These are phyloP conservation scores for Acrocephalus arundinaceus DNA, from an alignment of 2,113 vertebrate species.

Conservation along the genomic window DNA sequence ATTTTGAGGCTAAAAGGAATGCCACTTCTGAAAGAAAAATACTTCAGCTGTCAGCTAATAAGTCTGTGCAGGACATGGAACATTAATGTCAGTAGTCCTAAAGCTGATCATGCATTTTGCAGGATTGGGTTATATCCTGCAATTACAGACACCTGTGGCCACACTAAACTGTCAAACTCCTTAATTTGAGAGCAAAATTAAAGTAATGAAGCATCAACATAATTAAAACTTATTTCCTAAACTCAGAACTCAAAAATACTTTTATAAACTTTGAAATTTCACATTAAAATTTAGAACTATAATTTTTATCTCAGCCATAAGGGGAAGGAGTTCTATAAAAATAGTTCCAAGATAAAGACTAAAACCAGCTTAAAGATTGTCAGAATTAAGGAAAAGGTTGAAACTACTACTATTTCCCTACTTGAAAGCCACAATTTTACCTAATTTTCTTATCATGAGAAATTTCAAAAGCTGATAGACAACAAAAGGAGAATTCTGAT, in stretches of 20 bases:
- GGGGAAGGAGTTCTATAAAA: not conserved
- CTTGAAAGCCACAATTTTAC: not conserved
- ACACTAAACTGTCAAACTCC: not conserved
- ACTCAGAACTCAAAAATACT: not conserved
- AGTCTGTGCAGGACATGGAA: not conserved
- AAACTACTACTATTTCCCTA: not conserved
- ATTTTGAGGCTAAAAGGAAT: not conserved
- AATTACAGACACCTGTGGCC: not conserved
- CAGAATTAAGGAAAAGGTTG: slow-evolving; percentile 11
- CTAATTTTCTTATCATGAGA: not conserved
- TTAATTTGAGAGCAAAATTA: not conserved
- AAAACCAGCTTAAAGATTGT: slow-evolving; percentile 44
- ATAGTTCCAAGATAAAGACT: not conserved
- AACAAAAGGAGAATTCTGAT: not conserved
- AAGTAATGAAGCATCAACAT: not conserved
- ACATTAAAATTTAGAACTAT: not conserved
- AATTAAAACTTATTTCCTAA: not conserved
- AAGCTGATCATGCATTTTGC: not conserved
- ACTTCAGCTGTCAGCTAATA: not conserved
- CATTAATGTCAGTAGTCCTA: not conserved
- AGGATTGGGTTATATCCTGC: not conserved
- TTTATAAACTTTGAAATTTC: not conserved
- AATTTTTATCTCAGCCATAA: not conserved
- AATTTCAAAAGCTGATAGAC: not conserved
- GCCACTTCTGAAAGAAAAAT: not conserved